A percentile compares a stretch with the other conserved stretches of the same genome.
Evolutionary conservation across 1,140 invertebrate species (phyloP).

Genomic region (Panulirus ornatus): DNA sequence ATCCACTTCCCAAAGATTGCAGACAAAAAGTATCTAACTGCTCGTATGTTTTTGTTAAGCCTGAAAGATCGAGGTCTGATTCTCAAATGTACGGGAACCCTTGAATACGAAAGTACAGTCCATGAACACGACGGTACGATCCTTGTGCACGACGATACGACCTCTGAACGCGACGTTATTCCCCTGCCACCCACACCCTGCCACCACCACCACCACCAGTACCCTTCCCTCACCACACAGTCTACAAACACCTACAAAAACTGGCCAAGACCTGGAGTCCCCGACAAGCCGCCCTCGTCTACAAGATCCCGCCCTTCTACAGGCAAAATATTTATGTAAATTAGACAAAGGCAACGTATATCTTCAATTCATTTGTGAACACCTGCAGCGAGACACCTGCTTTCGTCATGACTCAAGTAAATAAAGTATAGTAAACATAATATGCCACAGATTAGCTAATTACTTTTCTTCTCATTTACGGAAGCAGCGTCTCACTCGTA

Average conservation of each 20-base stretch:
- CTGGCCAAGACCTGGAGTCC: neutral
- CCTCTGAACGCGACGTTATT: no score
- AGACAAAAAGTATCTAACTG: neutral
- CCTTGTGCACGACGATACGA: no score
- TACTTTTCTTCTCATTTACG: no score
- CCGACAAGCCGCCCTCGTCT: neutral
- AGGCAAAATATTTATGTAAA: neutral
- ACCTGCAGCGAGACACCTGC: neutral
- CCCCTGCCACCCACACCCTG: neutral
- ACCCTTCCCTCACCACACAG: neutral
- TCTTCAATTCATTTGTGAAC: neutral
- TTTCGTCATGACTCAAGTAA: no score
- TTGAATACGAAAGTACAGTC: no score
- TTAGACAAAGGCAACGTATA: neutral
- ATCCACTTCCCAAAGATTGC: neutral
- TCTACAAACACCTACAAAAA: neutral
- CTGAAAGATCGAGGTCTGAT: neutral
- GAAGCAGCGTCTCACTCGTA: no score
- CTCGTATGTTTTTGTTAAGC: no score
- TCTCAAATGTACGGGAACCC: neutral
- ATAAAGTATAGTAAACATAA: no score
- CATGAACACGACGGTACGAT: no score
- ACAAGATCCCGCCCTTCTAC: neutral
- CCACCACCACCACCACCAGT: neutral
- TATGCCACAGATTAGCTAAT: no score